Evolutionary conservation across 2,888 invertebrate species (phyloP).

Genomic region (Phoenoteleia sp.): DNA sequence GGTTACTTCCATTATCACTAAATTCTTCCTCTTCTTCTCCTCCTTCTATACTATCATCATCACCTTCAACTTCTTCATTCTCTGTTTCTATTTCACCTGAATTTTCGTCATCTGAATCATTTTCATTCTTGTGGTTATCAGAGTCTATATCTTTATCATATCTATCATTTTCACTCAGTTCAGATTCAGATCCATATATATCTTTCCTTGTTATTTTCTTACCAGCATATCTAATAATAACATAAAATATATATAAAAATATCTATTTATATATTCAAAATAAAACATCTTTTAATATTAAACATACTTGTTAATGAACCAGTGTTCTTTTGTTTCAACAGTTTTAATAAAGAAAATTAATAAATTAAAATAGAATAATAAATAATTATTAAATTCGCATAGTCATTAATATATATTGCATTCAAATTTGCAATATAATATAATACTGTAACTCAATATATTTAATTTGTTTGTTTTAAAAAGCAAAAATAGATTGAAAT

Average conservation of each 20-base stretch:
- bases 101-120: slow-evolving; percentile 71
- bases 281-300: too few species aligned
- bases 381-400: too few species aligned
- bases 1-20: slow-evolving; percentile 78
- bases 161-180: slow-evolving; percentile 73
- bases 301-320: too few species aligned
- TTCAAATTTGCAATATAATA: too few species aligned
- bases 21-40: slow-evolving; percentile 75
- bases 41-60: slow-evolving; percentile 2
- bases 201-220: slow-evolving; percentile 90
- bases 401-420: too few species aligned
- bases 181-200: slow-evolving; percentile 77
- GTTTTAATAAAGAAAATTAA: too few species aligned
- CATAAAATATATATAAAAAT: slow-evolving; percentile 11
- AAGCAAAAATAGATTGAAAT: too few species aligned
- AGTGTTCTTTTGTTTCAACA: too few species aligned
- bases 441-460: too few species aligned
- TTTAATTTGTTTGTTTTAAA: too few species aligned
- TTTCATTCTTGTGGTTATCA: slow-evolving; percentile 66
- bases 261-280: too few species aligned
- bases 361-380: too few species aligned
- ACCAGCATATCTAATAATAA: slow-evolving; percentile 89
- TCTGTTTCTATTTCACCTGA: neutral
- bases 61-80: neutral
- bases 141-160: slow-evolving; percentile 59